Conservation (phyloP, 2,113 vertebrate species). For the Silurus meridionalis region DNA sequence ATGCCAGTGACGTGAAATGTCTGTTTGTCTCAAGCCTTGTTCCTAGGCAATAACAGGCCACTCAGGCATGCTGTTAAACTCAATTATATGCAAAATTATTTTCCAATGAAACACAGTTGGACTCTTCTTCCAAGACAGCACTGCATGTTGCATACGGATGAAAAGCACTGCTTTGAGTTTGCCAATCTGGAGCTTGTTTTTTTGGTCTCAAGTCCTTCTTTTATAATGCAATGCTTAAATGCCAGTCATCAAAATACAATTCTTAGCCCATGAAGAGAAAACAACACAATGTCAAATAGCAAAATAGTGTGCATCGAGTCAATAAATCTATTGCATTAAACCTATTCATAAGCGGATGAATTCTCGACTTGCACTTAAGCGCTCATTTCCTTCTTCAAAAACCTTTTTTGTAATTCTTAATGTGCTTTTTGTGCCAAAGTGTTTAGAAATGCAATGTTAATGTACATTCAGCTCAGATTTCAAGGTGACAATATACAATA, state of each 20-base stretch:
- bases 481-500: background rate
- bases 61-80: background rate
- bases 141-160: background rate
- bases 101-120: slow-evolving; percentile 5
- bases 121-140: background rate
- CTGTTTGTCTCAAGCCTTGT: background rate
- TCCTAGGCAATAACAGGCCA: slow-evolving; percentile 10
- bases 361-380: background rate
- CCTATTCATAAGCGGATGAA: background rate
- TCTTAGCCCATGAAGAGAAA: background rate
- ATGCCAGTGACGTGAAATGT: background rate
- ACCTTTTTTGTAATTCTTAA: background rate
- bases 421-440: background rate
- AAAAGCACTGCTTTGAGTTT: background rate
- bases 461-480: background rate
- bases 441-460: background rate
- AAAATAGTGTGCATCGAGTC: background rate
- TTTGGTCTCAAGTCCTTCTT: background rate
- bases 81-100: slow-evolving; percentile 18
- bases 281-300: background rate
- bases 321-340: background rate
- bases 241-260: background rate
- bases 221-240: background rate
- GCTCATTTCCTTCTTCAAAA: background rate
- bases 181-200: background rate